These are phyloP conservation scores for Xylocopa sonorina DNA, from an alignment of 1,140 invertebrate species.

Conservation along the genomic window DNA sequence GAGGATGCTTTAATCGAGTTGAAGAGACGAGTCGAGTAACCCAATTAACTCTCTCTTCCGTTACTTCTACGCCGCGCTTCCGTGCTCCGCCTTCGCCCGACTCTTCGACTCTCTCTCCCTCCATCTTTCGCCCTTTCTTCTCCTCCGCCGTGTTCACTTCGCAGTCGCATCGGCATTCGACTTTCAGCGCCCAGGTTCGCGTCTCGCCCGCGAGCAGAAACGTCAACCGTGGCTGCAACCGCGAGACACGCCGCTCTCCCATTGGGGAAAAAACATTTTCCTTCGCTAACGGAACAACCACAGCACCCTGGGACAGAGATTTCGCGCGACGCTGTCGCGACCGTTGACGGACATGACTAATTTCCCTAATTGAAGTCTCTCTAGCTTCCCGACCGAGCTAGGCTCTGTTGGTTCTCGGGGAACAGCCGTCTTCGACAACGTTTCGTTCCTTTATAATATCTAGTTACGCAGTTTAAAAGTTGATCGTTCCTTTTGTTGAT, in stretches of 20 bases:
- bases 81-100: not conserved
- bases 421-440: not conserved
- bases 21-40: slow-evolving; percentile 74
- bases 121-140: not conserved
- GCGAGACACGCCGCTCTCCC: slow-evolving; percentile 30
- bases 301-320: slow-evolving; percentile 3
- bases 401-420: not conserved
- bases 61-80: slow-evolving; percentile 54
- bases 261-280: slow-evolving; percentile 35
- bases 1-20: slow-evolving; percentile 75
- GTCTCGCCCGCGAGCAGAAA: slow-evolving; percentile 44
- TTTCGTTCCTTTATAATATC: not conserved
- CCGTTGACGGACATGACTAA: slow-evolving; percentile 41
- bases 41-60: slow-evolving; percentile 71
- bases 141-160: slow-evolving; percentile 12
- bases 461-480: not conserved
- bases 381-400: not conserved
- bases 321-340: slow-evolving; percentile 13
- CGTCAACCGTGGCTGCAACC: slow-evolving; percentile 30
- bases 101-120: not conserved
- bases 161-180: not conserved
- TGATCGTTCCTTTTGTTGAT: not conserved
- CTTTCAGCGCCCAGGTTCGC: slow-evolving; percentile 32
- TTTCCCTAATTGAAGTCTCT: slow-evolving; percentile 36
- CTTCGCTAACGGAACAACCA: not conserved